Base-by-base conservation (phyloP, 2,113 vertebrate species). In the Heterocephalus glaber region DNA sequence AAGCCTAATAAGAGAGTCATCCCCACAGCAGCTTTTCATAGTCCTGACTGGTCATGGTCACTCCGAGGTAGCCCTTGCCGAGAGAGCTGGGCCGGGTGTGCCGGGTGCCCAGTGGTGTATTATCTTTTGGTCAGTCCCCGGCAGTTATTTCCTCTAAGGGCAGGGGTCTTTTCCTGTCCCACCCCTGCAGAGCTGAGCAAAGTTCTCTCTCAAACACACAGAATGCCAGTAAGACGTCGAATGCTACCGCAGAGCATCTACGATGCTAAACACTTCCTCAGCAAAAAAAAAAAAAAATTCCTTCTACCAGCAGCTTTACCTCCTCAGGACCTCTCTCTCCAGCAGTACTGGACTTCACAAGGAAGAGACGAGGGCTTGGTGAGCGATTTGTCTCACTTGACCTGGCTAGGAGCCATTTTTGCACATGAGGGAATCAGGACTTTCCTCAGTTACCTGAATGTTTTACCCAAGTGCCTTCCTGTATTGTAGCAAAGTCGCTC, bases 381-480 rank as follows among this genome's bases (percentile, higher is more conserved):
- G 91, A 98, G 96, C 47, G 96, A 97, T 95, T 90, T 95, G 95
- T 96, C 98, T 98, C 98, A 95, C 98, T 97, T 92, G 96, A 74
- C 95, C 97, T 98, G 98, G 98, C 98, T 92, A 47, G 95, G 70
- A 97, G 98, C 98, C 98, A 97, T 96, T 91, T 98, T 98, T 98
- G 98, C 98, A 98, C 98, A 98, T 95, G 98, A 98, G 98, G 98
- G 98, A 98, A 95, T 70, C 93, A 72, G 97, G 96, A 97, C 97
- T 98, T 98, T 98, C 98, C 98, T 98, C 96, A 65, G 97, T 97
- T 98, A 97, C 98, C 98, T 98, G 98, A 98, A 98, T 98, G 98
- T 98, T 98, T 98, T 89, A 98, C 98, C 98, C 95, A 98, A 98
- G 98, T 98, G 98, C 98, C 98, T 99, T 99, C 98, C 99, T 98